Base-by-base conservation (phyloP, 2,113 vertebrate species). In the Leucosticte australis region DNA sequence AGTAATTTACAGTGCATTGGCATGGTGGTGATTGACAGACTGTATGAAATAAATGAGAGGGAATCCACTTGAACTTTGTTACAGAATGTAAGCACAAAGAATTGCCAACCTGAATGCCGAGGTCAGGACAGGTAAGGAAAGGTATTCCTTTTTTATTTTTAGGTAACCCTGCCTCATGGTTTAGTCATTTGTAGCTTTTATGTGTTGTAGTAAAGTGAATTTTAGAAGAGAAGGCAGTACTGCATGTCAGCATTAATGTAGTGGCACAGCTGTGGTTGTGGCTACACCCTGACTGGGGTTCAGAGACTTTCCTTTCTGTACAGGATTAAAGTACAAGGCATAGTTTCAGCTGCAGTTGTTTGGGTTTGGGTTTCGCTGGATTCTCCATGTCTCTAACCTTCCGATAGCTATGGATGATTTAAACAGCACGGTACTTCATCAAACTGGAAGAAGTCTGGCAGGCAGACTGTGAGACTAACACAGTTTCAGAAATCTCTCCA, bases 321-420 rank as follows among this genome's bases (percentile, higher is more conserved):
- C 11, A 37, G 96, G 95, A 97, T 98, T 97, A 97, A 95, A 97
- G 91, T 69, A 85, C 84, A 95, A 96, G 95, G 96, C 96, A 92
- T 94, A 97, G 92, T 95, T 97, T 96, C 78, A 91, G 84, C 83
- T 97, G 91, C 92, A 93, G 85, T 96, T 96, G 92, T 90, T 91
- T 77, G 90, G 96, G 92, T 96, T 97, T 97, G 92, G 88, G 55
- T 97, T 98, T 98, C 95, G 57, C 24, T 55, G 77, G 89, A 73
- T 74, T 78, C 75, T 64, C 39, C 8, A 0, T 94, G 37, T 92
- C 77, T 79, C 83, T 96, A 93, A 82, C 92, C 59, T 91, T 73
- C 92, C 4, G 0, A 87, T 96, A 95, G 92, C 90, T 90, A 4
- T 63, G 83, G 79, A 79, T 83, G 75, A 93, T 95, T 89, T 78